These are phyloP conservation scores for Anadara kagoshimensis DNA, from an alignment of 1,140 invertebrate genomes.

Conservation along the genomic window DNA sequence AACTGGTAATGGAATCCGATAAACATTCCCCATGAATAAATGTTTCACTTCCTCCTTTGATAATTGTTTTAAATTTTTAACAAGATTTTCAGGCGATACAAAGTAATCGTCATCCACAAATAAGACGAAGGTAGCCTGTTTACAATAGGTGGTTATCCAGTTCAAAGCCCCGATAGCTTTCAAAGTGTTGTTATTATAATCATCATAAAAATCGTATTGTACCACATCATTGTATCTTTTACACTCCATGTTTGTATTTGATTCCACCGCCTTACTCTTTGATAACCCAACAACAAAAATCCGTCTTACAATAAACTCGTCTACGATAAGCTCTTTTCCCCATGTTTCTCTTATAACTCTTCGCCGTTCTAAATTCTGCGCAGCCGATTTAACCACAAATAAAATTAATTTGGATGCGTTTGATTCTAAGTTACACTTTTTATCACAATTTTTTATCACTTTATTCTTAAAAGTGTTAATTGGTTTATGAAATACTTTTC, in stretches of 20 bases:
- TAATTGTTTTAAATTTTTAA: background rate
- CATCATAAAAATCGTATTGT: slow-evolving; percentile 26
- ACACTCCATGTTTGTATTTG: background rate
- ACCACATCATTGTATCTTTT: slow-evolving; percentile 10
- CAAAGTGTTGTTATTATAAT: slow-evolving; percentile 26
- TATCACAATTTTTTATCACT: too few relatives aligned
- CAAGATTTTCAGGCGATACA: slow-evolving; percentile 2
- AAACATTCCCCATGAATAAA: slow-evolving; percentile 4
- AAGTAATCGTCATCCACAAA: slow-evolving; percentile 32
- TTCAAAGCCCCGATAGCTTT: slow-evolving; percentile 25
- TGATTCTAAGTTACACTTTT: too few relatives aligned
- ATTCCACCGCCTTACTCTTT: background rate
- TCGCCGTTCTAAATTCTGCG: too few relatives aligned
- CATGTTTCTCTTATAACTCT: slow-evolving; percentile 1
- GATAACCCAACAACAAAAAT: slow-evolving; percentile 29
- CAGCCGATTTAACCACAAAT: too few relatives aligned
- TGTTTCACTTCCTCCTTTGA: background rate
- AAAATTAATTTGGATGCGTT: too few relatives aligned
- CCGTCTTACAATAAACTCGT: background rate
- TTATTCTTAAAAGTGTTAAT: too few relatives aligned
- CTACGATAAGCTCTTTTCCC: background rate
- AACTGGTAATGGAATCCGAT: background rate
- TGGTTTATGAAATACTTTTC: too few relatives aligned
- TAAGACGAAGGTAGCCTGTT: slow-evolving; percentile 10
- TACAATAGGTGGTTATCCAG: slow-evolving; percentile 15